Evolutionary conservation across 2,113 vertebrate species (phyloP).

Genomic region (Vireo altiloquus): DNA sequence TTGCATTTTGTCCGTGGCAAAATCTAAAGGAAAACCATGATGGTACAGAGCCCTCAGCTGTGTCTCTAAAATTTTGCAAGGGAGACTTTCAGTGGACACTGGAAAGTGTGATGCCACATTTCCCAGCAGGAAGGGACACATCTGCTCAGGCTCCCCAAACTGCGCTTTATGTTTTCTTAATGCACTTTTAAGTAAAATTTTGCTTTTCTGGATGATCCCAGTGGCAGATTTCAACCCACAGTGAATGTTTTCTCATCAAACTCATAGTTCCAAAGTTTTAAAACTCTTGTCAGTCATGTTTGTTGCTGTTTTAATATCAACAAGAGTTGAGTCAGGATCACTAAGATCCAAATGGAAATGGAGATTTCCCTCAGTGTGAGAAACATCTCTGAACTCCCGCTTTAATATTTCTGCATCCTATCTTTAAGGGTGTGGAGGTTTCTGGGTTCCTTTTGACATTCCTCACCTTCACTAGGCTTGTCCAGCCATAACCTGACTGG

Average conservation of each 20-base stretch:
- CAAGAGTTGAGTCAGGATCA: neutral
- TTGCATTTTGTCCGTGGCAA: neutral
- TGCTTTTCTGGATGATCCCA: neutral
- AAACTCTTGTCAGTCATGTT: neutral
- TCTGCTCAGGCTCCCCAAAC: neutral
- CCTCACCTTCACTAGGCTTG: too few relatives aligned
- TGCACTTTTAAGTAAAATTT: neutral
- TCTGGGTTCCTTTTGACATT: too few relatives aligned
- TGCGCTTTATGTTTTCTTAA: neutral
- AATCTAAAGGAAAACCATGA: neutral
- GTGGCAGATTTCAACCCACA: neutral
- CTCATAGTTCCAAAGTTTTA: neutral
- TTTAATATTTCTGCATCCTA: neutral
- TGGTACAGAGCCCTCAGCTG: neutral
- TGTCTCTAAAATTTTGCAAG: neutral
- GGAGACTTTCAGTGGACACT: neutral
- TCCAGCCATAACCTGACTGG: too few relatives aligned
- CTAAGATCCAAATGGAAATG: neutral
- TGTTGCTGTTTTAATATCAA: neutral
- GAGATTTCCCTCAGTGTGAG: neutral
- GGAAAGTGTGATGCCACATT: neutral
- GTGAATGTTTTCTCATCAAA: neutral
- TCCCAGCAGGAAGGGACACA: neutral
- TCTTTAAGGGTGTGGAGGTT: neutral
- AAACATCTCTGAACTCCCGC: neutral